Percentiles rank a stretch among this genome's conserved stretches.
phyloP scores from a whole-genome alignment of 37 sponge, comb jelly and placozoan species.

The Crambe crambe region DNA sequence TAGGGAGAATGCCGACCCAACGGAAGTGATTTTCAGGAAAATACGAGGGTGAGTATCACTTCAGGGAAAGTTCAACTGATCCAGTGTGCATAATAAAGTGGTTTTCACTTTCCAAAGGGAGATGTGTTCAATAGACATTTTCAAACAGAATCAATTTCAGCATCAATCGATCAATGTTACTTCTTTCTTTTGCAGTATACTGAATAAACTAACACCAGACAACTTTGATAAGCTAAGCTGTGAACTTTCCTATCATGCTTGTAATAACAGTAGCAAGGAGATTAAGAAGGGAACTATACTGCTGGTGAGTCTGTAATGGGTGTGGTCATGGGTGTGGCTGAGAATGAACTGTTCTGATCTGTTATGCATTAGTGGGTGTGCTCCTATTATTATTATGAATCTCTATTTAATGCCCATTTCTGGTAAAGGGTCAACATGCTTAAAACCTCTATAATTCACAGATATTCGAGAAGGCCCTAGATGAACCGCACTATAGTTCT shows the following conservation, averaged over 20 bases:
- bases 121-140: background rate
- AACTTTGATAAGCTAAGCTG: conserved; percentile 67
- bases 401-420: too few species aligned
- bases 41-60: conserved; percentile 59
- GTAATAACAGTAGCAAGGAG: conserved; percentile 18
- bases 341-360: background rate
- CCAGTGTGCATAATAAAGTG: background rate
- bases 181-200: conserved; percentile 36
- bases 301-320: conserved; percentile 48
- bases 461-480: conserved; percentile 85
- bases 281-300: conserved; percentile 64
- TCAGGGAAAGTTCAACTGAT: background rate
- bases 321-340: background rate
- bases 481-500: conserved; percentile 71
- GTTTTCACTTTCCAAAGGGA: background rate
- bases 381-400: too few species aligned
- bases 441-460: too few species aligned
- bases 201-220: conserved; percentile 90
- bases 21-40: conserved; percentile 58
- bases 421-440: too few species aligned
- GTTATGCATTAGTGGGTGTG: background rate
- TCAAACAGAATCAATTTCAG: background rate
- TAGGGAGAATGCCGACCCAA: conserved; percentile 36
- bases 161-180: background rate
- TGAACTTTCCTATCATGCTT: conserved; percentile 30